Evolutionary conservation across 2,113 vertebrate genomes (phyloP).

Genomic region (Electrona antarctica): DNA sequence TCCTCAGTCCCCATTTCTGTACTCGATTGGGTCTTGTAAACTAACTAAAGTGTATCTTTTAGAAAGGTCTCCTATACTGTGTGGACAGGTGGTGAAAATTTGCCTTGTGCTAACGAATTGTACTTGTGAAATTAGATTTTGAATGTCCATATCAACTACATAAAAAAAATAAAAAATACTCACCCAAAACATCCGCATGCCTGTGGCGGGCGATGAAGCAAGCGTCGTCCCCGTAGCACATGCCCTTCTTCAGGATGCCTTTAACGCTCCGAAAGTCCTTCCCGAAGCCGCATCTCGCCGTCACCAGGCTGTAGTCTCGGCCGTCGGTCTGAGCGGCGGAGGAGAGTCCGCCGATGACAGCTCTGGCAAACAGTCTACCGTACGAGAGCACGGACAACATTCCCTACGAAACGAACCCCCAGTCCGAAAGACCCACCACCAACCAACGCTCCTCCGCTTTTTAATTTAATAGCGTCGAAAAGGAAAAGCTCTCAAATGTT

Average conservation of each 20-base stretch:
- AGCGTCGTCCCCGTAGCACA: conserved; percentile 98
- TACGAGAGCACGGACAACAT: conserved; percentile 99
- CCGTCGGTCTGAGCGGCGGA: conserved; percentile 89
- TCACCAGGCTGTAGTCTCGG: conserved; percentile 94
- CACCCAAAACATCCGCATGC: conserved; percentile 93
- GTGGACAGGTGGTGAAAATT: too few relatives aligned
- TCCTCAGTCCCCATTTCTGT: too few relatives aligned
- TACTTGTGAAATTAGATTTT: too few relatives aligned
- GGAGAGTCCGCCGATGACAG: conserved; percentile 96
- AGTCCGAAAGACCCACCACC: too few relatives aligned
- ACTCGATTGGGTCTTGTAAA: too few relatives aligned
- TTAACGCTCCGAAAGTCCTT: conserved; percentile 91
- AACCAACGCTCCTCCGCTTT: too few relatives aligned
- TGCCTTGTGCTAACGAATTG: too few relatives aligned
- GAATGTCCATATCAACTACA: too few relatives aligned
- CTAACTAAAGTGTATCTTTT: too few relatives aligned
- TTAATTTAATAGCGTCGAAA: too few relatives aligned
- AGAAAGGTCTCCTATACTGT: too few relatives aligned
- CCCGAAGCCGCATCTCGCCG: conserved; percentile 95
- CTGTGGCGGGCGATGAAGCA: conserved; percentile 94
- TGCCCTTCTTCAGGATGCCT: conserved; percentile 97
- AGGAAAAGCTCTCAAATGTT: too few relatives aligned
- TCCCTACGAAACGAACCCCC: conserved; percentile 30
- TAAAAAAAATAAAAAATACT: conserved; percentile 48
- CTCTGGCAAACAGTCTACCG: conserved; percentile 96